Evolutionary conservation across 1,140 invertebrate genomes (phyloP).

Genomic region (Pogonus chalceus): DNA sequence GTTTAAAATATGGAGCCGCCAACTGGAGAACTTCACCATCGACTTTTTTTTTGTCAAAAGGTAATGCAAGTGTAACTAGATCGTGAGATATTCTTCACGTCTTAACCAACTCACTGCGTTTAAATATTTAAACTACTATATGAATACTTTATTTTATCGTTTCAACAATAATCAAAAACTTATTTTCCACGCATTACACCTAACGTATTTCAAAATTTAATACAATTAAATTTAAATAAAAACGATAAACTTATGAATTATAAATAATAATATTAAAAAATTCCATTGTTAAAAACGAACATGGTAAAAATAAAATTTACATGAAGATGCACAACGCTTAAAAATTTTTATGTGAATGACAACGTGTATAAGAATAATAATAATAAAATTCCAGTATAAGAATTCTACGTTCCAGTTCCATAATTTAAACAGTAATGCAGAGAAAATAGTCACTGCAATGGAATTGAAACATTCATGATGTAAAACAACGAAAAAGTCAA

Average conservation of each 20-base stretch:
- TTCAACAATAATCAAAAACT: no score
- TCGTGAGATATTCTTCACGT: background rate
- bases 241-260: background rate
- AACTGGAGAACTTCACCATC: background rate
- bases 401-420: background rate
- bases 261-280: background rate
- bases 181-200: no score
- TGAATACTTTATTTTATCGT: no score
- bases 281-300: background rate
- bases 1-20: background rate
- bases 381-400: background rate
- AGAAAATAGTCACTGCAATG: background rate
- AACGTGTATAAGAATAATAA: background rate
- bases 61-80: background rate
- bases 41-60: background rate
- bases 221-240: no score
- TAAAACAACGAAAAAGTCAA: background rate
- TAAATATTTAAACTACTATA: background rate
- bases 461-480: conserved; percentile 5
- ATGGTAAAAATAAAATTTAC: no score
- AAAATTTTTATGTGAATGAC: no score
- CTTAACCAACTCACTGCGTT: background rate
- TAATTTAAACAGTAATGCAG: background rate
- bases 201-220: no score
- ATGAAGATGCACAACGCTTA: no score